Evolutionary conservation across 2,113 vertebrate genomes (phyloP).

Genomic region (Elephas maximus): DNA sequence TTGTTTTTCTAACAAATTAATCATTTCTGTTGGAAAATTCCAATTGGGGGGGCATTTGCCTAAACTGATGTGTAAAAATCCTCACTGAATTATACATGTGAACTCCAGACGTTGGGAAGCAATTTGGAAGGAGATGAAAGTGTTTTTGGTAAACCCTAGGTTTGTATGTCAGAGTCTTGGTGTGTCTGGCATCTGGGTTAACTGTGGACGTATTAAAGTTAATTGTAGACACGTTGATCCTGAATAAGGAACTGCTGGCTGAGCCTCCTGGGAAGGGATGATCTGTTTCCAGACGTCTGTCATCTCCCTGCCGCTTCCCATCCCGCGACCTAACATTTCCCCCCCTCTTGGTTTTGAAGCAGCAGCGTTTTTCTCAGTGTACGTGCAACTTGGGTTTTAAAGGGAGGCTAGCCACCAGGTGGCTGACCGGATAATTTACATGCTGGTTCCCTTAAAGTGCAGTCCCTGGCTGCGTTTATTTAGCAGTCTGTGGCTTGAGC

Average conservation of each 20-base stretch:
- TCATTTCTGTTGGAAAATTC: conserved; percentile 73
- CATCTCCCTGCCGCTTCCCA: not conserved
- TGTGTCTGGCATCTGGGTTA: conserved; percentile 74
- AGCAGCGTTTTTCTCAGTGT: conserved; percentile 78
- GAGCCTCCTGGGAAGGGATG: not conserved
- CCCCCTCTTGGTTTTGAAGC: conserved; percentile 76
- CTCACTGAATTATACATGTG: not conserved
- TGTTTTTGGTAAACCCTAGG: conserved; percentile 69
- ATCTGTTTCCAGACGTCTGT: accelerated
- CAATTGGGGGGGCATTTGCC: conserved; percentile 65
- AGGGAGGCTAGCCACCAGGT: conserved; percentile 79
- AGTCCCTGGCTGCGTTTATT: conserved; percentile 67
- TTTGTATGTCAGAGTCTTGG: conserved; percentile 77
- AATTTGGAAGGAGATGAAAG: conserved; percentile 60
- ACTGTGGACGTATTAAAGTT: not conserved
- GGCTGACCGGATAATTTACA: conserved; percentile 74
- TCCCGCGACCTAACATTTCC: not conserved
- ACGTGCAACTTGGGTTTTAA: conserved; percentile 80
- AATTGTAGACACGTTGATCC: not conserved
- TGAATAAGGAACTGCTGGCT: conserved; percentile 56
- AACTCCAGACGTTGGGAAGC: not conserved
- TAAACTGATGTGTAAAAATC: conserved; percentile 58
- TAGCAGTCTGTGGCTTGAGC: conserved; percentile 66
- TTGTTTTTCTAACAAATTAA: conserved; percentile 65
- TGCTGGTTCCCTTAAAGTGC: conserved; percentile 73